These are phyloP conservation scores for Haemorhous mexicanus DNA, from an alignment of 2,113 vertebrate genomes.

Conservation along the genomic window DNA sequence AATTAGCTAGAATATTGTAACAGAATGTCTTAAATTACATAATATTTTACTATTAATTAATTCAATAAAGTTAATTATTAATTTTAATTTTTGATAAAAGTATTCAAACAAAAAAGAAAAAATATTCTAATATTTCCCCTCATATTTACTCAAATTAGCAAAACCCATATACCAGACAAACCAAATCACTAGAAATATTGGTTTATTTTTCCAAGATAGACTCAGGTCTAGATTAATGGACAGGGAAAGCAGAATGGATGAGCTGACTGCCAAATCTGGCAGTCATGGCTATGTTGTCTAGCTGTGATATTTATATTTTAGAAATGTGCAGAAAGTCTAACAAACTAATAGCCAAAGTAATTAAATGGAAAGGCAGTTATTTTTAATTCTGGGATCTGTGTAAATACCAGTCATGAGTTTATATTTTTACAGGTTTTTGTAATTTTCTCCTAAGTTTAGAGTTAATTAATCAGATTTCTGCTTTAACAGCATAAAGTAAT, in stretches of 20 bases:
- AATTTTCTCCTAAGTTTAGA: not conserved
- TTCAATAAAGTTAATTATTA: not conserved
- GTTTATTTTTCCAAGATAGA: not conserved
- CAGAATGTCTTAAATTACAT: not conserved
- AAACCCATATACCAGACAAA: not conserved
- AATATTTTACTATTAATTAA: not conserved
- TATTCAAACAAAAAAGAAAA: rapidly evolving
- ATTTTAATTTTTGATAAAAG: not conserved
- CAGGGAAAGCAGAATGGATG: not conserved
- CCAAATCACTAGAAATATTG: not conserved
- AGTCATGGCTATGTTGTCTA: not conserved
- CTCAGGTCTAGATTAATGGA: not conserved
- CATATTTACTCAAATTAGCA: not conserved
- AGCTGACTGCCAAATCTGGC: not conserved
- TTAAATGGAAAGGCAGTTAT: not conserved
- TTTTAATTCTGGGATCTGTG: not conserved
- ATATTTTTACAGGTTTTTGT: not conserved
- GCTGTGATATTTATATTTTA: not conserved
- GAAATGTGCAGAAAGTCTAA: not conserved
- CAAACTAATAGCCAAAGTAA: not conserved
- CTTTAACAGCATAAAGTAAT: not conserved
- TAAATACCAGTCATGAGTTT: not conserved
- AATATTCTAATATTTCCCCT: not conserved
- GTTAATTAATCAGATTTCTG: not conserved
- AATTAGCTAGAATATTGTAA: not conserved